phyloP scores from a whole-genome alignment of 2,113 vertebrate species.

The Gymnocephalus cernua region DNA sequence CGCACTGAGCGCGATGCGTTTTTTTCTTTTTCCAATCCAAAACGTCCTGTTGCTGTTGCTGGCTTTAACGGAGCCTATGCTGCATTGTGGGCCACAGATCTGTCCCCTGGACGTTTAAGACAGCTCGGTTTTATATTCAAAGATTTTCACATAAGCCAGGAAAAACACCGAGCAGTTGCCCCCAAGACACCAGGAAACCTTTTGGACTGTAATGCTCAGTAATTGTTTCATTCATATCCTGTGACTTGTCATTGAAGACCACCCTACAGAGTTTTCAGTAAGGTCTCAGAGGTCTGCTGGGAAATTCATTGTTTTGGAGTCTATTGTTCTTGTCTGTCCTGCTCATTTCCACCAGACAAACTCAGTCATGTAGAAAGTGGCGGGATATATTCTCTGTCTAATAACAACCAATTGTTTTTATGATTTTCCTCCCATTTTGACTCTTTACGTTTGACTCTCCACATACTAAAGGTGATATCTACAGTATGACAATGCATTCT shows the following conservation, averaged over 20 bases:
- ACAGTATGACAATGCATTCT: background rate
- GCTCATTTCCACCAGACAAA: slow-evolving; percentile 30
- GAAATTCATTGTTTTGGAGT: background rate
- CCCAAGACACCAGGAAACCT: background rate
- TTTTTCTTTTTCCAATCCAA: background rate
- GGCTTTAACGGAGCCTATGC: background rate
- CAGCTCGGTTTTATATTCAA: background rate
- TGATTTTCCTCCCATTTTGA: background rate
- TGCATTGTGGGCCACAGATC: too few species aligned
- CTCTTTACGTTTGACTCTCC: background rate
- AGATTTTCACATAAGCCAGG: background rate
- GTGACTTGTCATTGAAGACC: background rate
- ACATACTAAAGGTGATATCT: background rate
- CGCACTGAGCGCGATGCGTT: background rate
- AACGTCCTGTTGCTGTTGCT: background rate
- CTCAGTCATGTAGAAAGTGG: slow-evolving; percentile 76
- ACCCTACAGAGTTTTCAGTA: background rate
- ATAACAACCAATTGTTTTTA: background rate
- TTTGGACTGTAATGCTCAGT: background rate
- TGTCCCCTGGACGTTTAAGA: background rate
- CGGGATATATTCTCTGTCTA: slow-evolving; percentile 44
- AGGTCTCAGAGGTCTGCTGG: background rate
- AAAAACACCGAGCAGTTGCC: background rate
- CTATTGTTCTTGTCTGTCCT: slow-evolving; percentile 65
- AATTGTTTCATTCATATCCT: background rate